Evolutionary conservation across 2,888 invertebrate genomes (phyloP), one percentile per base, ranked within the genome.

Genomic region (Hirtodrosophila histrioides): DNA sequence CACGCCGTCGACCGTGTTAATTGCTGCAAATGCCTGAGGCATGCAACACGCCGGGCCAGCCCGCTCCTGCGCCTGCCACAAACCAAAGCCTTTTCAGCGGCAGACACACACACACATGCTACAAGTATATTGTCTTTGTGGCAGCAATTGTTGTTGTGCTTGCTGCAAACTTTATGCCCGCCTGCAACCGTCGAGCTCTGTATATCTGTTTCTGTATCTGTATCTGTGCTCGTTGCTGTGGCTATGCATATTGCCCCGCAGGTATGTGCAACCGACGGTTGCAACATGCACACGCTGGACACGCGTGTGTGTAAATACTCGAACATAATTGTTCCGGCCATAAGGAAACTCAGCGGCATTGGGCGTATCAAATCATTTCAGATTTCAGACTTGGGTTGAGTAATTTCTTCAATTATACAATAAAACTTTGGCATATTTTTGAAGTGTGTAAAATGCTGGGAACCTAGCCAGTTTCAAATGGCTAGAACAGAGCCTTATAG

Each of bases 1-100:
- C 81, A 81, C 81, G 88, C 80, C 68, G 75, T 75, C 65, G 86
- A 78, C 86, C 83, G 84, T 84, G 84, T 84, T 84, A 84, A 84
- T 84, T 84, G 88, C 84, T 57, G 83, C 83, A 86, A 88, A 82
- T 88, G 88, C 84, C 83, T 53, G 68, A 67, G 88, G 86, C 60
- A 88, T 78, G 87, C 81, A 75, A 63, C 64, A 67, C 44, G 61
- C 69, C 63, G 49, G n/a, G 44, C 12, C 56, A 44, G 45, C 24
- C 41, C 29, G 44, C 12, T 8, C 35, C 11, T 9, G 4, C 24
- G 35, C 35, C n/a, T n/a, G 31, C 24, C 3, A 33, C 4, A 17
- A 23, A 17, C 41, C 43, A 7, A 31, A 8, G 31, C 24, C 50
- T 27, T 29, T 37, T 54, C 36, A 35, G 51, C 36, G 44, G 29